Evolutionary conservation across 2,888 invertebrate genomes (phyloP), one percentile per base, ranked within the genome.

Genomic region (Latrodectus elegans): DNA sequence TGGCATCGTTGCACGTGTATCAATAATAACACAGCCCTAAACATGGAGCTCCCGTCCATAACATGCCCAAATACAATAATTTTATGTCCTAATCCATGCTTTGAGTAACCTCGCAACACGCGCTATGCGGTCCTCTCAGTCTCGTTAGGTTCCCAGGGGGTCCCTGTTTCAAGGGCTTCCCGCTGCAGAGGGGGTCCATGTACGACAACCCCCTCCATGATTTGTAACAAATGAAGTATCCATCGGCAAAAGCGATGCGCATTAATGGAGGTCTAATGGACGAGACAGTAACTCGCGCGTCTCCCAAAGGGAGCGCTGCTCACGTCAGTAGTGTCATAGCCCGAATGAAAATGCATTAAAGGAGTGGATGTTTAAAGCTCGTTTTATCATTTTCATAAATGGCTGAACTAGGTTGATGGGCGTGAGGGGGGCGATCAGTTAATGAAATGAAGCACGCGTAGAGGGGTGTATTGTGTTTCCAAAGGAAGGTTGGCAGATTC

Each of bases 371-470:
- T 84, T 84, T 84, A 84, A 84, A 84, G 77, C 84, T 72, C 84
- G 84, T 84, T 84, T 84, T 78, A 78, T 84, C 84, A 84, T 84
- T 84, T 84, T 84, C 84, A 84, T 84, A 84, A 84, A 72, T 77
- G 77, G 76, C 64, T 76, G 83, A 76, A 49, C 68, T 51, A 3
- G 68, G 49, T 15, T n/a, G 51, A 14, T 17, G 26, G 71, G 71
- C 15, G 49, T 26, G 80, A 60, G 64, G 67, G 55, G 15, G 82
- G 53, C 51, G 53, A 17, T 17, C 14, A 67, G 67, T 68, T 83
- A 76, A 83, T 83, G 75, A 76, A 83, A 76, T 55, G 76, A 51
- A 71, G 68, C 75, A 76, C 55, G 75, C 22, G 38, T 26, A 22
- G 60, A 15, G 26, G 15, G n/a, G 2, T 17, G 53, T 38, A 38